phyloP scores from a whole-genome alignment of 2,888 invertebrate species.

The Brenthis ino region DNA sequence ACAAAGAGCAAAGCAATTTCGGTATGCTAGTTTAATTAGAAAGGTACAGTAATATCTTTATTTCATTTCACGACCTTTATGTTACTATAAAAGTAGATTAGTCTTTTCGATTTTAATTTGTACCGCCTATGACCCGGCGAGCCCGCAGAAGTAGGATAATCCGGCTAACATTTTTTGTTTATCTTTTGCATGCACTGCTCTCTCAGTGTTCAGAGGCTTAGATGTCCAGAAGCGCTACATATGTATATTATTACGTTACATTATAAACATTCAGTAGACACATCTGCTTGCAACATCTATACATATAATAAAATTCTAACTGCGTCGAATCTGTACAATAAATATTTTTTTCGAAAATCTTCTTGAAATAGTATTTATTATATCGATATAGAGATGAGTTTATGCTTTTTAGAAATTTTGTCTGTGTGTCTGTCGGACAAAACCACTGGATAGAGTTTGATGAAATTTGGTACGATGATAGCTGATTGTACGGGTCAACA shows the following conservation, averaged over 20 bases:
- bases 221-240: background rate
- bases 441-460: too few species aligned
- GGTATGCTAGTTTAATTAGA: background rate
- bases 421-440: too few species aligned
- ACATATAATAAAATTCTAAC: too few species aligned
- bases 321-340: too few species aligned
- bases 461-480: too few species aligned
- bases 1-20: background rate
- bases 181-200: slow-evolving; percentile 31
- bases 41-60: slow-evolving; percentile 3
- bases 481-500: too few species aligned
- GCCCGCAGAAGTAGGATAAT: slow-evolving; percentile 29
- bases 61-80: slow-evolving; percentile 11
- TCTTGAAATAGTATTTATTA: too few species aligned
- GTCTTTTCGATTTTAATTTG: slow-evolving; percentile 23
- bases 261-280: background rate
- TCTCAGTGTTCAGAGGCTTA: slow-evolving; percentile 25
- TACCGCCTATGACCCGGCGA: slow-evolving; percentile 8
- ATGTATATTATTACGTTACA: background rate
- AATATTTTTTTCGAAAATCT: too few species aligned
- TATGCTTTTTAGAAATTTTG: too few species aligned
- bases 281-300: too few species aligned
- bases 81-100: slow-evolving; percentile 22
- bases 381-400: too few species aligned
- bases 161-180: slow-evolving; percentile 35